Conservation (phyloP, 2,113 vertebrate species). For the Heliornis fulica region DNA sequence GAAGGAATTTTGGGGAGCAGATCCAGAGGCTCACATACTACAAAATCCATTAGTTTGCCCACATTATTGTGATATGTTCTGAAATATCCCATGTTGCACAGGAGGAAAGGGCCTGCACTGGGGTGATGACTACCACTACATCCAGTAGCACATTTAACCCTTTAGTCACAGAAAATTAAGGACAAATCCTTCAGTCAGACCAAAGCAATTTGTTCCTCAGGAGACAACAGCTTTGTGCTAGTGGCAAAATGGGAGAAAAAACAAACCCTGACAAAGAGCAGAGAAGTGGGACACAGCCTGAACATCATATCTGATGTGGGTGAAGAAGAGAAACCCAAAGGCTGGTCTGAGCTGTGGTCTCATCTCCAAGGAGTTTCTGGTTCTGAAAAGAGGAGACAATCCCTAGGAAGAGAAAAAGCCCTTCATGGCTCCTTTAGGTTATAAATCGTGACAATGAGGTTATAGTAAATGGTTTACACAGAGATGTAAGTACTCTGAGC, state of each 20-base stretch:
- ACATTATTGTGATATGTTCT: background rate
- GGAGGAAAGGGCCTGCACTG: background rate
- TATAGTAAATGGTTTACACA: background rate
- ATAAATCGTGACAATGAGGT: background rate
- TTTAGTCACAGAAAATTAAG: background rate
- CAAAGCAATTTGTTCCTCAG: background rate
- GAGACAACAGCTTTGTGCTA: background rate
- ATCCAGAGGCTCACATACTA: background rate
- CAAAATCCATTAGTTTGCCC: background rate
- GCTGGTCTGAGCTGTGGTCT: background rate
- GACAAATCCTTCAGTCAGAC: background rate
- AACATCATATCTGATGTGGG: background rate
- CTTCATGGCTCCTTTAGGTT: background rate
- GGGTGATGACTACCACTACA: background rate
- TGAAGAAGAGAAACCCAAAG: background rate
- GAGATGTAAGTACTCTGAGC: background rate
- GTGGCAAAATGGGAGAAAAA: background rate
- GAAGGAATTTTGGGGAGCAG: background rate
- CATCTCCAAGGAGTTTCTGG: background rate
- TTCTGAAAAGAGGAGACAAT: background rate
- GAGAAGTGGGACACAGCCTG: background rate
- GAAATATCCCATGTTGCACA: background rate
- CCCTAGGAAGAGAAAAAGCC: background rate
- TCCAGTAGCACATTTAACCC: background rate
- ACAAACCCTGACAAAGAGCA: background rate